These are phyloP conservation scores for Limenitis camilla DNA, from an alignment of 2,888 invertebrate genomes.

Conservation along the genomic window DNA sequence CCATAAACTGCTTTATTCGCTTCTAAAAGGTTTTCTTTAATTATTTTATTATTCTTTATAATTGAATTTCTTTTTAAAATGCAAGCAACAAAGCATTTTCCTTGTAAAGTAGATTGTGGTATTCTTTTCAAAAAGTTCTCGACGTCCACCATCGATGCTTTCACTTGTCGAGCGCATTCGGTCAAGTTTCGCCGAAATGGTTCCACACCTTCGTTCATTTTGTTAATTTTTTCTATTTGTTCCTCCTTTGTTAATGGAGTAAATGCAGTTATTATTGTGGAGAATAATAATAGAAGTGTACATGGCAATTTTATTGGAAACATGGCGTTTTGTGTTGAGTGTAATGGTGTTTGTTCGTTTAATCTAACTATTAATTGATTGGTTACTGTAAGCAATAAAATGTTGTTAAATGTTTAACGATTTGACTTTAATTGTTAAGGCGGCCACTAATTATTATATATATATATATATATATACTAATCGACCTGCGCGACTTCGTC, in stretches of 20 bases:
- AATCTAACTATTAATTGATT: slow-evolving; percentile 36
- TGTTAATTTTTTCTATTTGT: slow-evolving; percentile 45
- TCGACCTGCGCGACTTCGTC: too few species aligned
- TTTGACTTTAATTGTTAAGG: too few species aligned
- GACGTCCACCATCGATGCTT: slow-evolving; percentile 51
- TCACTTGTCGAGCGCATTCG: slow-evolving; percentile 60
- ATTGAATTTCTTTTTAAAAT: slow-evolving; percentile 56
- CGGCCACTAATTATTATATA: too few species aligned
- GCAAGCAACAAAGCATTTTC: slow-evolving; percentile 66
- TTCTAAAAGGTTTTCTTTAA: slow-evolving; percentile 42
- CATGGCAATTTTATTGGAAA: slow-evolving; percentile 8
- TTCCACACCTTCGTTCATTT: slow-evolving; percentile 50
- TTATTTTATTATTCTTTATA: slow-evolving; percentile 54
- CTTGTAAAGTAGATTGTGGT: slow-evolving; percentile 50
- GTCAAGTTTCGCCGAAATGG: slow-evolving; percentile 60
- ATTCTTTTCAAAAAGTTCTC: slow-evolving; percentile 58
- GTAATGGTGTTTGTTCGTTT: background rate
- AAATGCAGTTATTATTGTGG: slow-evolving; percentile 40
- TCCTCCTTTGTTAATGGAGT: slow-evolving; percentile 54
- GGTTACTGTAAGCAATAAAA: too few species aligned
- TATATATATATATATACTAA: too few species aligned
- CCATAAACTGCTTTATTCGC: slow-evolving; percentile 53
- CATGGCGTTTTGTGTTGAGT: slow-evolving; percentile 6
- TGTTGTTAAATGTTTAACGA: too few species aligned
- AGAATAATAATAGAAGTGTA: slow-evolving; percentile 15